Percentiles rank a stretch among this genome's conserved stretches.
phyloP scores from a whole-genome alignment of 2,888 invertebrate species.

The Mimas tiliae region DNA sequence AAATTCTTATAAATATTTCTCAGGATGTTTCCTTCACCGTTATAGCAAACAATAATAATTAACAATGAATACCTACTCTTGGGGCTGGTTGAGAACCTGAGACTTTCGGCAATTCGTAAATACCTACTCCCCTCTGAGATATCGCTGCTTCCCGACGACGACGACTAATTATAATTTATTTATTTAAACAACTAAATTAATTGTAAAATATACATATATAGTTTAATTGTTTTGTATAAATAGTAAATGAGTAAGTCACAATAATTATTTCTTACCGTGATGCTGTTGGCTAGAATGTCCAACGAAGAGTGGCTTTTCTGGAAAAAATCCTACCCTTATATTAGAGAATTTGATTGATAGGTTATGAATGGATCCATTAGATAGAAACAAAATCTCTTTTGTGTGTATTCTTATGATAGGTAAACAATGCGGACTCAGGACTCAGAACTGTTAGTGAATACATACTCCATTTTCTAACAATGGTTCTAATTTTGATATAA shows the following conservation, averaged over 20 bases:
- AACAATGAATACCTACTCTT: no score
- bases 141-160: no score
- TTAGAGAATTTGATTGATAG: slow-evolving; percentile 64
- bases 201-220: slow-evolving; percentile 1
- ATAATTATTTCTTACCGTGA: slow-evolving; percentile 53
- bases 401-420: background rate
- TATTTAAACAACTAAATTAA: background rate
- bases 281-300: slow-evolving; percentile 42
- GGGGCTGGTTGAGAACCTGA: no score
- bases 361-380: slow-evolving; percentile 70
- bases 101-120: no score
- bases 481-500: background rate
- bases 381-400: slow-evolving; percentile 42
- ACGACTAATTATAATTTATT: no score
- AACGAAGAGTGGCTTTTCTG: slow-evolving; percentile 44
- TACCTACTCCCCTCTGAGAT: no score
- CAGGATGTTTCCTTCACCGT: no score
- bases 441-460: no score
- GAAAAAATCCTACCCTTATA: slow-evolving; percentile 57
- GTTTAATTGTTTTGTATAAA: background rate
- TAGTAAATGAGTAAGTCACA: background rate
- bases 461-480: background rate
- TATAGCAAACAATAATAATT: no score
- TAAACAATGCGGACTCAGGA: slow-evolving; percentile 4
- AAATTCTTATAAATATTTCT: no score